Evolutionary conservation across 2,797 vertebrate species (phyloP).

Genomic region (Etheostoma nigrum): DNA sequence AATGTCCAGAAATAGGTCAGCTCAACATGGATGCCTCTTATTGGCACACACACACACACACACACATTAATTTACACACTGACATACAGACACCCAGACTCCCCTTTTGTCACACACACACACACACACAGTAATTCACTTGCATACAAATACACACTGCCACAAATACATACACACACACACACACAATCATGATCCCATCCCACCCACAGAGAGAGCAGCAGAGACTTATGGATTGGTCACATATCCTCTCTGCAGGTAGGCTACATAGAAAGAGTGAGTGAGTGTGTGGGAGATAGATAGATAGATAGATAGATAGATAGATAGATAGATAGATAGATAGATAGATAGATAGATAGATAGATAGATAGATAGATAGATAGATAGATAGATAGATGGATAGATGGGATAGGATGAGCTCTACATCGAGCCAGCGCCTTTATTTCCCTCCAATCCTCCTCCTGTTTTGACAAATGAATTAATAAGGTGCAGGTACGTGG

Average conservation of each 20-base stretch:
- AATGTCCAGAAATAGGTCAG: slow-evolving; percentile 80
- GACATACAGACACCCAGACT: too few species aligned
- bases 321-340: background rate
- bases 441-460: background rate
- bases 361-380: background rate
- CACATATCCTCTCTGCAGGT: background rate
- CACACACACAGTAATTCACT: too few species aligned
- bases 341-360: background rate
- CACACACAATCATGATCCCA: slow-evolving; percentile 2
- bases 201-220: slow-evolving; percentile 9
- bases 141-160: background rate
- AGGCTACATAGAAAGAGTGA: background rate
- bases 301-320: background rate
- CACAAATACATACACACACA: slow-evolving; percentile 4
- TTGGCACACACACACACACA: slow-evolving; percentile 33
- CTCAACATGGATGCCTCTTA: slow-evolving; percentile 47
- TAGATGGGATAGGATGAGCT: background rate
- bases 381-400: slow-evolving; percentile 13
- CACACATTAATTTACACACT: background rate
- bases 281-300: background rate
- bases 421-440: background rate
- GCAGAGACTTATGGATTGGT: background rate
- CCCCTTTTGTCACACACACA: too few species aligned
- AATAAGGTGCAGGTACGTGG: slow-evolving; percentile 9
- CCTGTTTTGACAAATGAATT: slow-evolving; percentile 29